Base-by-base conservation (phyloP, 2,888 invertebrate species). In the Eilema caniola region DNA sequence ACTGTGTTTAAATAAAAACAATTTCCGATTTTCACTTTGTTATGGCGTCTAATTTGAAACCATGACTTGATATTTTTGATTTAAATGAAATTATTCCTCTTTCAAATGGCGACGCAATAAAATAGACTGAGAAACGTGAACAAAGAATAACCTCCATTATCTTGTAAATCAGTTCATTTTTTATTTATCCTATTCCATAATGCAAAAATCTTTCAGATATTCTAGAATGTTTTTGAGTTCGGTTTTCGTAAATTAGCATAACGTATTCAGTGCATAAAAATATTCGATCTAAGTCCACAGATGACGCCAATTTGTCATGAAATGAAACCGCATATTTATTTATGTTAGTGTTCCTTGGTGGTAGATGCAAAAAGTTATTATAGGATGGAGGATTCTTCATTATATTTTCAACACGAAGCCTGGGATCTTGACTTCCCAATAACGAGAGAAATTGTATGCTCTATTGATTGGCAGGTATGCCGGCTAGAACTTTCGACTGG, bases 191-290 rank as follows among this genome's bases (percentile, higher is more conserved):
- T 61, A 11, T 61, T 31, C 3, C 20, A 28, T 33, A 31, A 61
- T n/a, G 33, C 25, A 24, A n/a, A 33, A 63, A 28, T 24, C 14
- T 47, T 20, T 20, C 20, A 24, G 23, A 2, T 4, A 20, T 64
- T 47, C 11, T 25, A 64, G 47, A 28, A 47, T n/a, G 11, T 25
- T 53, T 28, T 64, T 25, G 11, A 20, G 16, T 25, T 64, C 10
- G 28, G 53, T 64, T 53, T 24, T 25, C 24, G 2, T 20, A 47
- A 64, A 64, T 56, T 56, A 31, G n/a, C 65, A 65, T 56, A 63
- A 47, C 24, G 25, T 63, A 65, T 65, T 63, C 63, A 53, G n/a
- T 1, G n/a, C 53, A 3, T 16, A 16, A 5, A 41, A 41, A 41
- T 16, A 16, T 16, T 16, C 16, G 16, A 41, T 16, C 41, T 3